Base-by-base conservation (phyloP, 2,797 vertebrate species). In the Ptychadena robeensis region DNA sequence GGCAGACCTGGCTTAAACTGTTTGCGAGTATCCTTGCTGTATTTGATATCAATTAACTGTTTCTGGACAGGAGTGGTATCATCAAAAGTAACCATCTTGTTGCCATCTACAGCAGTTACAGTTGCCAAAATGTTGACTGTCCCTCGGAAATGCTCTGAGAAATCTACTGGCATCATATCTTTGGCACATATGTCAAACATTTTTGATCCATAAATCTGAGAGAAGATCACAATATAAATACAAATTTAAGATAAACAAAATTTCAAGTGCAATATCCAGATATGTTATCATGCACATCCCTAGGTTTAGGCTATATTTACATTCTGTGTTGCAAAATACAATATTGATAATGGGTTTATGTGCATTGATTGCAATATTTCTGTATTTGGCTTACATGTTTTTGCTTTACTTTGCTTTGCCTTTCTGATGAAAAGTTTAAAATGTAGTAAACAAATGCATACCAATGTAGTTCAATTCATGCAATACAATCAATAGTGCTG, bases 1-100 rank as follows among this genome's bases (percentile, higher is more conserved):
- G 96, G 96, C 85, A 98, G 93, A 30, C 97, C 96, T 0, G 96
- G 96, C 86, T 98, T 98, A 89, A 98, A 98, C 88, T 97, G 96
- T 81, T 97, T 98, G 59, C 96, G 93, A 1, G 97, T 98, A 85
- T 97, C 96, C 86, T 94, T 97, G 63, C 95, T 96, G 87, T 97
- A 98, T 73, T 94, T 96, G 87, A 98, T 93, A 82, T 98, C 97
- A 27, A 98, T 96, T 66, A 98, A 94, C 88, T 98, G 97, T 40
- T 96, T 98, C 86, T 98, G 96, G 71, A 98, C 95, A 0, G 95
- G 95, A 0, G 95, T 97, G 0, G 96, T 96, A 88, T 97, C 96
- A 1, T 98, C 96, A 38, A 96, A 97, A 0, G 93, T 96, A 34
- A 95, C 94, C 86, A 98, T 96, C 77, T 91, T 93, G 88, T 93